Conservation (phyloP, 1,140 invertebrate species). For the Drosophila mayri region DNA sequence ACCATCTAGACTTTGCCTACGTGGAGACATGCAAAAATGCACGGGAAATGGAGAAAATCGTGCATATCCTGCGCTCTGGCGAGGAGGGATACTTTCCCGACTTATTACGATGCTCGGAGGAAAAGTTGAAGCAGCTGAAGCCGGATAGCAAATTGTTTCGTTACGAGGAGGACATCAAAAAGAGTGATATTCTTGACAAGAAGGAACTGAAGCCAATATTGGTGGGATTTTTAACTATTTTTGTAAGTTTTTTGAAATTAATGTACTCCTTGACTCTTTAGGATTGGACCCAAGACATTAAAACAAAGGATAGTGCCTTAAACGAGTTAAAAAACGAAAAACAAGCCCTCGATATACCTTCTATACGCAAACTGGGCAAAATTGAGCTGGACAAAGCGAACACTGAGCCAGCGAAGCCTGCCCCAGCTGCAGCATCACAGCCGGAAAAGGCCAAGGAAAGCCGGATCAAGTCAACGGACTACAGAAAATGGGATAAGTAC, state of each 20-base stretch:
- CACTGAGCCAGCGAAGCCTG: background rate
- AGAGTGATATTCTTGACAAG: conserved; percentile 46
- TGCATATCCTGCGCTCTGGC: conserved; percentile 88
- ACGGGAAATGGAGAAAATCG: conserved; percentile 87
- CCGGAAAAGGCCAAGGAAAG: conserved; percentile 16
- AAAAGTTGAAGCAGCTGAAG: conserved; percentile 86
- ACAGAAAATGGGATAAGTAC: conserved; percentile 89
- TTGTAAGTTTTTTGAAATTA: background rate
- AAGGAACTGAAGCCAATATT: conserved; percentile 83
- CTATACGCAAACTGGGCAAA: conserved; percentile 56
- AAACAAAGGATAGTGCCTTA: conserved; percentile 84
- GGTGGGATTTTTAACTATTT: conserved; percentile 26
- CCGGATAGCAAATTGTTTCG: conserved; percentile 86
- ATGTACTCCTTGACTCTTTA: conserved; percentile 4
- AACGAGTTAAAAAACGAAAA: conserved; percentile 60
- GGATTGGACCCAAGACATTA: conserved; percentile 86
- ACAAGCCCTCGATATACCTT: conserved; percentile 42
- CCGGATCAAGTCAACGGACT: conserved; percentile 86
- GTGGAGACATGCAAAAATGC: conserved; percentile 86
- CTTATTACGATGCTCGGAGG: conserved; percentile 86
- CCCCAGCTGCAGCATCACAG: background rate
- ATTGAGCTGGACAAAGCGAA: conserved; percentile 48
- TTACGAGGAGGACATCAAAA: conserved; percentile 84
- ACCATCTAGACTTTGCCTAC: conserved; percentile 87
- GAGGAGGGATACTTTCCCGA: conserved; percentile 89